These are phyloP conservation scores for Hemicordylus capensis DNA, from an alignment of 2,113 vertebrate species.

Conservation along the genomic window DNA sequence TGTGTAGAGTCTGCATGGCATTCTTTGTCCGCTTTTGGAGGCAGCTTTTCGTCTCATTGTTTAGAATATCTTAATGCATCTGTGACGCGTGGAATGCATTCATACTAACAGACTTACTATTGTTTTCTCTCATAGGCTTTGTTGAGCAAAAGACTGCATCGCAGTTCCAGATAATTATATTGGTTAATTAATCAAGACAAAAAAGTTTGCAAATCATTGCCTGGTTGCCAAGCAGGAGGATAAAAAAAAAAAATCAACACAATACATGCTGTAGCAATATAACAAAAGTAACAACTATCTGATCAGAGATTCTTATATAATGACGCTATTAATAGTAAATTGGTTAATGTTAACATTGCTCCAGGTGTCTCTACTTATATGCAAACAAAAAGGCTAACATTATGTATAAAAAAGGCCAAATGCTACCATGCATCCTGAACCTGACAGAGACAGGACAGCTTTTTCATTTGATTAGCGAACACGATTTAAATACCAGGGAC, in stretches of 20 bases:
- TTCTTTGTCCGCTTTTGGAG: slow-evolving; percentile 82
- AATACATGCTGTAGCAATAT: slow-evolving; percentile 81
- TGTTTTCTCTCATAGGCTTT: slow-evolving; percentile 83
- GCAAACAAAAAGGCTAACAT: slow-evolving; percentile 87
- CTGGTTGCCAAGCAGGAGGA: slow-evolving; percentile 83
- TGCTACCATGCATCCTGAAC: slow-evolving; percentile 89
- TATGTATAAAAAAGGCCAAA: slow-evolving; percentile 86
- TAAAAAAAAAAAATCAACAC: slow-evolving; percentile 84
- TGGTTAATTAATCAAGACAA: slow-evolving; percentile 89
- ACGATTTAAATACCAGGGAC: slow-evolving; percentile 86
- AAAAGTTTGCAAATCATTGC: slow-evolving; percentile 87
- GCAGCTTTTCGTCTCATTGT: slow-evolving; percentile 87
- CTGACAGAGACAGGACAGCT: slow-evolving; percentile 83
- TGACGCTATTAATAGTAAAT: slow-evolving; percentile 86
- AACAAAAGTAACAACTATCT: slow-evolving; percentile 86
- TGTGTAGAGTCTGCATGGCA: slow-evolving; percentile 79
- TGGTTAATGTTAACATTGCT: slow-evolving; percentile 84
- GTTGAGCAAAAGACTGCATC: slow-evolving; percentile 81
- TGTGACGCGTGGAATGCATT: slow-evolving; percentile 88
- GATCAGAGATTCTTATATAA: slow-evolving; percentile 85
- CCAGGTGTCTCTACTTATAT: slow-evolving; percentile 82
- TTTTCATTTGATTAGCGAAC: slow-evolving; percentile 87
- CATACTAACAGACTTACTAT: slow-evolving; percentile 87
- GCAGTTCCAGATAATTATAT: slow-evolving; percentile 86
- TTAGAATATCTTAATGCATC: slow-evolving; percentile 85